These are phyloP conservation scores for Beroe forskalii DNA, from an alignment of 37 sponge, comb jelly and placozoan species.

Conservation along the genomic window DNA sequence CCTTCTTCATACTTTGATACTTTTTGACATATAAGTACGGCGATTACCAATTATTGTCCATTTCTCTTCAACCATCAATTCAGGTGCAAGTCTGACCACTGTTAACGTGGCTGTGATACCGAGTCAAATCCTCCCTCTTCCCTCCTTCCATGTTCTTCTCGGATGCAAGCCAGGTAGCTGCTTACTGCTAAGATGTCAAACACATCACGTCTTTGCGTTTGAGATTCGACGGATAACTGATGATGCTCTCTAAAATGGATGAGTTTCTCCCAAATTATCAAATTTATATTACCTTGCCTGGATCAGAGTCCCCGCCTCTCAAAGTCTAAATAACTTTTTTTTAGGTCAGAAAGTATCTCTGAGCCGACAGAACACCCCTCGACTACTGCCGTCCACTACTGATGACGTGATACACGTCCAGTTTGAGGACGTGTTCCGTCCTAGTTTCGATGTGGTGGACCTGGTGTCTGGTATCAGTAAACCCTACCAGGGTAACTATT, in stretches of 20 bases:
- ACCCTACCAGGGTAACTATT: constrained; percentile 11
- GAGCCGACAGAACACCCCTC: neutral
- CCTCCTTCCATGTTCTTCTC: neutral
- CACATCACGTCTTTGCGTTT: neutral
- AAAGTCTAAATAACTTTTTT: no score
- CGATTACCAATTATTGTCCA: no score
- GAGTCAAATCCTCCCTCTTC: neutral
- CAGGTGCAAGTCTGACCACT: constrained; percentile 8
- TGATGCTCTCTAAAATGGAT: no score
- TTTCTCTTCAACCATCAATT: no score
- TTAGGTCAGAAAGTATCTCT: constrained; percentile 12
- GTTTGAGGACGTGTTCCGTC: constrained; percentile 1
- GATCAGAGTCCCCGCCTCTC: no score
- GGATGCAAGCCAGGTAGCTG: constrained; percentile 44
- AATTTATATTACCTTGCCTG: no score
- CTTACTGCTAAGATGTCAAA: neutral
- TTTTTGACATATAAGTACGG: no score
- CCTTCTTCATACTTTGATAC: no score
- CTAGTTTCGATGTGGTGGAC: neutral
- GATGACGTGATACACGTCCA: neutral
- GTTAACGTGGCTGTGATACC: constrained; percentile 4
- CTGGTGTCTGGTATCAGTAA: neutral
- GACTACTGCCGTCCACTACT: neutral
- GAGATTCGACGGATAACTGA: no score
- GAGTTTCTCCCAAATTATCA: no score